Evolutionary conservation across 2,113 vertebrate species (phyloP).

Genomic region (Nettapus auritus): DNA sequence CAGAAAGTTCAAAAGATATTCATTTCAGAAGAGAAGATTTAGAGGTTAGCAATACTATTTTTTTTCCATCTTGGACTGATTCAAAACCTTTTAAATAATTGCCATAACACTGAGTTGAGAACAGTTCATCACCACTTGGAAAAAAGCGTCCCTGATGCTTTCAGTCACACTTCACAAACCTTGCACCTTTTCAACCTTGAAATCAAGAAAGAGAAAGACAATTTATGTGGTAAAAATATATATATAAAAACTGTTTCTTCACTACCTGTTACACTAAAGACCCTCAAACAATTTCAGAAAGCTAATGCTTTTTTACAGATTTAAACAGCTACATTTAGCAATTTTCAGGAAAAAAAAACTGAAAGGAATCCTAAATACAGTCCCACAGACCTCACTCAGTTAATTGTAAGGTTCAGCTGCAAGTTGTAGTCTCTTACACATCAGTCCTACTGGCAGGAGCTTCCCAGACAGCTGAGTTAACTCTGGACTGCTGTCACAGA

Average conservation of each 20-base stretch:
- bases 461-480: background rate
- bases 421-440: background rate
- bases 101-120: background rate
- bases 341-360: background rate
- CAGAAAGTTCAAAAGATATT: background rate
- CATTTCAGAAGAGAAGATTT: background rate
- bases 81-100: background rate
- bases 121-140: background rate
- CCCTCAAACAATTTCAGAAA: background rate
- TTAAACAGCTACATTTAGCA: background rate
- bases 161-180: background rate
- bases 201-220: background rate
- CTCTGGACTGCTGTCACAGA: background rate
- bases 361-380: background rate
- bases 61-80: background rate
- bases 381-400: background rate
- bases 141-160: background rate
- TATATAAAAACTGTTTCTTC: background rate
- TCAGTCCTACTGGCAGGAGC: background rate
- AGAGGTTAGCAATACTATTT: background rate
- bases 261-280: fast-evolving
- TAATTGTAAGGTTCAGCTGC: background rate
- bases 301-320: background rate
- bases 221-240: background rate
- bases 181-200: background rate